phyloP scores from a whole-genome alignment of 2,888 invertebrate genomes.

The Eucera pruinosa region DNA sequence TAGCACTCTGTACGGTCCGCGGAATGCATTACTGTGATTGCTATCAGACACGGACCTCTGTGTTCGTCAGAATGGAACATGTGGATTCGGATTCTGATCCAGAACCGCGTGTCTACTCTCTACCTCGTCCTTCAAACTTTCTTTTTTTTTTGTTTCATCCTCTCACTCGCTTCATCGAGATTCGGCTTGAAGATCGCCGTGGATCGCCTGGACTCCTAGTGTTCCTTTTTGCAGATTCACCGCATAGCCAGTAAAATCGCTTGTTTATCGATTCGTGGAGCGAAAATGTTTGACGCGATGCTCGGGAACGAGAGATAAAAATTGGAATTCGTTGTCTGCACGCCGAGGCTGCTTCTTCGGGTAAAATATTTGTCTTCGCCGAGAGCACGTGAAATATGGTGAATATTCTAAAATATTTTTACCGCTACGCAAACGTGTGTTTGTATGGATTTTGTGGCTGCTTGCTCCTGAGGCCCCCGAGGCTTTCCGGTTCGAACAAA shows the following conservation, averaged over 20 bases:
- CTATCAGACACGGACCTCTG: constrained; percentile 39
- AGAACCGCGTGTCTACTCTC: not conserved
- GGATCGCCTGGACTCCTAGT: not conserved
- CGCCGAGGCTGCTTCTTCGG: not conserved
- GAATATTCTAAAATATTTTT: constrained; percentile 35
- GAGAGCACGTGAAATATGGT: constrained; percentile 5
- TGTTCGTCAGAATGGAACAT: constrained; percentile 47
- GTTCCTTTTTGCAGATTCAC: constrained; percentile 11
- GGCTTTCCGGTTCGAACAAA: no score
- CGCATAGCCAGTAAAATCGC: constrained; percentile 33
- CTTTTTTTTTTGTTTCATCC: not conserved
- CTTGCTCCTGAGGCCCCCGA: no score
- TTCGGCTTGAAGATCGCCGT: no score
- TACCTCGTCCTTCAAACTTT: not conserved
- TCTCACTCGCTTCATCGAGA: no score
- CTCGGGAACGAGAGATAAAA: constrained; percentile 18
- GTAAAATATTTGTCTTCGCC: constrained; percentile 42
- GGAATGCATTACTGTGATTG: constrained; percentile 59
- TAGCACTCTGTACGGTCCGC: constrained; percentile 30
- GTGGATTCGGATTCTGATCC: constrained; percentile 24
- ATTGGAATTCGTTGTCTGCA: constrained; percentile 29
- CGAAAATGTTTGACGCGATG: constrained; percentile 36
- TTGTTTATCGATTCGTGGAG: constrained; percentile 51
- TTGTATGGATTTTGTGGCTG: no score
- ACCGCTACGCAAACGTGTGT: no score